A percentile compares a stretch with the other conserved stretches of the same genome.
Conservation (phyloP, 2,888 invertebrate species). For the Oxytorus armatus region DNA sequence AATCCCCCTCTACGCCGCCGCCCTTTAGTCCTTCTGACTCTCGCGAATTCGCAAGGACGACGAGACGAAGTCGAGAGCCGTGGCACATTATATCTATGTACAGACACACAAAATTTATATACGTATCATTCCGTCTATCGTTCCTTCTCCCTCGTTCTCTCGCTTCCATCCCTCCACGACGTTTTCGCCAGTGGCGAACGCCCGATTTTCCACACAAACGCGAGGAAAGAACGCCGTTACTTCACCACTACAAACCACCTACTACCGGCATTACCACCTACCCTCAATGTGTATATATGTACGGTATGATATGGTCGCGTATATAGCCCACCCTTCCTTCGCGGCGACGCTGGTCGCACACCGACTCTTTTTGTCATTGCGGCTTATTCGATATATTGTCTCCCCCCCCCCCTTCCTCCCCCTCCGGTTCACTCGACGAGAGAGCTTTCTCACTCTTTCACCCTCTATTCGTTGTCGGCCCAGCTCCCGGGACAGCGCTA, state of each 20-base stretch:
- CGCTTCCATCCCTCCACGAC: conserved; percentile 65
- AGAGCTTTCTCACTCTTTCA: conserved; percentile 14
- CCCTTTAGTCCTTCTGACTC: conserved; percentile 48
- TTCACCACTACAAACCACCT: conserved; percentile 69
- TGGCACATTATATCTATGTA: conserved; percentile 38
- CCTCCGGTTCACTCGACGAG: conserved; percentile 67
- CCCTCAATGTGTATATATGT: conserved; percentile 39
- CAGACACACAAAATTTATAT: neutral
- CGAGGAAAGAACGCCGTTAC: conserved; percentile 64
- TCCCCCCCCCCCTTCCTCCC: too few relatives aligned
- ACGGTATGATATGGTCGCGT: conserved; percentile 36
- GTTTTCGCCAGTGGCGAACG: conserved; percentile 66
- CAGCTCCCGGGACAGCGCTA: conserved; percentile 53
- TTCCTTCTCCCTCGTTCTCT: conserved; percentile 49
- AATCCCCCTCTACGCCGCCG: conserved; percentile 30
- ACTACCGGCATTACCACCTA: conserved; percentile 42
- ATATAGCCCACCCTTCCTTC: conserved; percentile 74
- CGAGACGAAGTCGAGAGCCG: conserved; percentile 59
- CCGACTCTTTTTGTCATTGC: conserved; percentile 82
- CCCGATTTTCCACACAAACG: conserved; percentile 71
- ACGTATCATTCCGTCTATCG: conserved; percentile 57
- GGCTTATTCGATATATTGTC: conserved; percentile 83
- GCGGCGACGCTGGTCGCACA: conserved; percentile 73
- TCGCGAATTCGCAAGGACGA: conserved; percentile 63
- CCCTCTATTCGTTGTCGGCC: conserved; percentile 36